phyloP scores from a whole-genome alignment of 2,888 invertebrate species.

The Charanyca ferruginea region DNA sequence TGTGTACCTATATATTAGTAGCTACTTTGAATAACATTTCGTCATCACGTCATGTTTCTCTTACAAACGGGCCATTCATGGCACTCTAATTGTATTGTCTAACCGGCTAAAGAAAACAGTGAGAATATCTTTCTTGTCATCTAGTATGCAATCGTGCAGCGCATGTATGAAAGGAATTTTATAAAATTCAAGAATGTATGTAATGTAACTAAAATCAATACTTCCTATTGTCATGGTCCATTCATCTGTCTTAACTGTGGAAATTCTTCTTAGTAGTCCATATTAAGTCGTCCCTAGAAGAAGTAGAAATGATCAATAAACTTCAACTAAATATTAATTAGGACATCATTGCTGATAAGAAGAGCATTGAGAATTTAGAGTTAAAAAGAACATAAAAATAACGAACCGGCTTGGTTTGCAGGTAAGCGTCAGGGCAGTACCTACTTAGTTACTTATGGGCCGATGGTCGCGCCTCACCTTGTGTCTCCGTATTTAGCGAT shows the following conservation, averaged over 20 bases:
- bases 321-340: neutral
- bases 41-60: slow-evolving; percentile 65
- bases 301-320: slow-evolving; percentile 7
- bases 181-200: slow-evolving; percentile 9
- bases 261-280: too few species aligned
- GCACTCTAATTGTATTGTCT: slow-evolving; percentile 56
- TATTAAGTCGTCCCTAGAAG: too few species aligned
- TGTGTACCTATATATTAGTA: slow-evolving; percentile 20
- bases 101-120: slow-evolving; percentile 65
- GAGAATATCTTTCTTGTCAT: slow-evolving; percentile 67
- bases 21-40: slow-evolving; percentile 59
- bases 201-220: neutral
- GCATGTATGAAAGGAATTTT: slow-evolving; percentile 22
- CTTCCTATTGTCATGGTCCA: slow-evolving; percentile 1
- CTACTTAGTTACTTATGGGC: slow-evolving; percentile 74
- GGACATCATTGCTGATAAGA: slow-evolving; percentile 11
- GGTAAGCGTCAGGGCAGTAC: slow-evolving; percentile 68
- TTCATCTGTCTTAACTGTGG: neutral
- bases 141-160: slow-evolving; percentile 46
- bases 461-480: slow-evolving; percentile 85
- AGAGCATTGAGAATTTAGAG: slow-evolving; percentile 34
- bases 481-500: slow-evolving; percentile 84
- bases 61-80: slow-evolving; percentile 59
- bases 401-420: slow-evolving; percentile 64
- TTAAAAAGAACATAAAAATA: slow-evolving; percentile 48